phyloP scores from a whole-genome alignment of 2,113 vertebrate genomes.

The Lamprologus callipterus region DNA sequence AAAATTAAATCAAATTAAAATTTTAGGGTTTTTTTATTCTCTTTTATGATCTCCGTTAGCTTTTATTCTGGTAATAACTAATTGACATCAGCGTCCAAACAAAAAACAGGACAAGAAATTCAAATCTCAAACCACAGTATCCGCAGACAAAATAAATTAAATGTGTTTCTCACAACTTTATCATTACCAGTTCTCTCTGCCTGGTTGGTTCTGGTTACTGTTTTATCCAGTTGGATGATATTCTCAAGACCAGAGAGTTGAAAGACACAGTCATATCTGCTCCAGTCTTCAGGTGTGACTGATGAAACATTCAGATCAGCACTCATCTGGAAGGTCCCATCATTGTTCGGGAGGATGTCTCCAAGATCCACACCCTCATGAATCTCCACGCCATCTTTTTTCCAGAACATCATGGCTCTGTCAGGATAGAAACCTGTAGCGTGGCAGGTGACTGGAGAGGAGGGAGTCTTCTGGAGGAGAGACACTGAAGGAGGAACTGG shows the following conservation, averaged over 20 bases:
- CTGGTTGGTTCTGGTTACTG: neutral
- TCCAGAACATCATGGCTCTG: neutral
- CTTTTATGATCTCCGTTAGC: accelerated
- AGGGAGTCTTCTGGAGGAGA: neutral
- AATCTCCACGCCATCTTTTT: accelerated
- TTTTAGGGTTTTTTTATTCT: neutral
- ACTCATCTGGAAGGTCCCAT: neutral
- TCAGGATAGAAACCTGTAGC: neutral
- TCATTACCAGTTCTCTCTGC: neutral
- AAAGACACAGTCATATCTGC: neutral
- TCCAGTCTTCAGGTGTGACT: neutral
- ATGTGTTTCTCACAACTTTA: neutral
- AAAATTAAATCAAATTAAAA: neutral
- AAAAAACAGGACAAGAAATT: accelerated
- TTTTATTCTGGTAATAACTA: neutral
- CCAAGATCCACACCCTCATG: neutral
- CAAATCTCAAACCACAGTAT: neutral
- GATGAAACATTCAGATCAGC: neutral
- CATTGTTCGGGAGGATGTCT: accelerated
- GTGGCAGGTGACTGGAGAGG: accelerated
- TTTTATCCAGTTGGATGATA: neutral
- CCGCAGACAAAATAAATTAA: neutral
- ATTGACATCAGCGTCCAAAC: accelerated
- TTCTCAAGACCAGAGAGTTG: neutral
- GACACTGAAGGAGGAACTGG: accelerated